Base-by-base conservation (phyloP, 2,888 invertebrate species). In the Gibbula magus region DNA sequence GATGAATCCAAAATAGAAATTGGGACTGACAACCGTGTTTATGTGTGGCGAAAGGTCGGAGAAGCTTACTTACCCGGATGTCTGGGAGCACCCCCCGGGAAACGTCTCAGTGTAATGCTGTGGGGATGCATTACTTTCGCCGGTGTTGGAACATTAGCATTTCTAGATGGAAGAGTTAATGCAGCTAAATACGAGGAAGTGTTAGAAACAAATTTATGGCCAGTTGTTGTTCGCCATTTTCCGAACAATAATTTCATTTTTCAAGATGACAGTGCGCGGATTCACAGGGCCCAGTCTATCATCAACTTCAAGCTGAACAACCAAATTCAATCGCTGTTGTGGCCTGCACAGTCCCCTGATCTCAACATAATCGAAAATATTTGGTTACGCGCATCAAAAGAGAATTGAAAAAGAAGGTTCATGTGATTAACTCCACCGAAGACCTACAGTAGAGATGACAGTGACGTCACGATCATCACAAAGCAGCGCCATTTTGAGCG, bases 221-320 rank as follows among this genome's bases (percentile, higher is more conserved):
- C 80, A 22, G 75, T 80, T 20, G 20, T 75, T n/a, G 80, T 66
- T 16, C 51, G 56, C 20, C 66, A 80, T 39, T 80, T 80, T 32
- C 13, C 35, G 18, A 25, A 54, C 52, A 20, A 16, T 18, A 7
- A 16, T 13, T 77, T 35, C 7, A 22, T 75, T n/a, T 75, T 79
- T 52, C 67, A 79, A 29, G 53, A 75, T 32, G 67, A 67, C 39
- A 79, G 39, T 76, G 73, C 70, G 3, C 77, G 76, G 2, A 25
- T 32, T 54, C 77, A 77, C 39, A 1, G 8, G n/a, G 56, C 56
- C 8, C 1, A n/a, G 1, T 56, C 56, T 7, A n/a, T n/a, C 5
- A n/a, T n/a, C 8, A 4, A 56, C 8, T n/a, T 18, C n/a, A 56
- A n/a, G 22, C n/a, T n/a, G 35, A 35, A 8, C 3, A 35, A 35